Conservation (phyloP, 30 jellyfish, hydroid and myxozoan genomes). For the Aurelia sp. region DNA sequence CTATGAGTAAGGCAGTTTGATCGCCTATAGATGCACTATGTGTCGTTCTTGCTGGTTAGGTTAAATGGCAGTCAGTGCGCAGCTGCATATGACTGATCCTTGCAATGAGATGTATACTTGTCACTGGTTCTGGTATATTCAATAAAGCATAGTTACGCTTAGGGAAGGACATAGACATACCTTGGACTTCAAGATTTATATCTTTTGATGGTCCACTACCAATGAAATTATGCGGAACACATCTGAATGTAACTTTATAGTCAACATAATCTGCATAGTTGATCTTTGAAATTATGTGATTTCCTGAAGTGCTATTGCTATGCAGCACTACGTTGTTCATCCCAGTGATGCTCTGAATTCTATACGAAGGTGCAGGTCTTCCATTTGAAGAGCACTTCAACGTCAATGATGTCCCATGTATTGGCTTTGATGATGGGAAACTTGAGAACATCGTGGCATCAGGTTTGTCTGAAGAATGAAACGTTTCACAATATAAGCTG, state of each 20-base stretch:
- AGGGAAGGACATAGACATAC: not conserved
- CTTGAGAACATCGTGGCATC: conserved; percentile 6
- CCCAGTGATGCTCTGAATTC: not conserved
- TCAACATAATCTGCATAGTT: not conserved
- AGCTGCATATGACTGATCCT: too few relatives aligned
- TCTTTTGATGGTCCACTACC: conserved; percentile 11
- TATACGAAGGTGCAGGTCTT: not conserved
- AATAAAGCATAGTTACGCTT: too few relatives aligned
- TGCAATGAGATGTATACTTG: too few relatives aligned
- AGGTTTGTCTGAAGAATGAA: conserved; percentile 27
- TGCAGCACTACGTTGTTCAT: not conserved
- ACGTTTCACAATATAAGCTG: too few relatives aligned
- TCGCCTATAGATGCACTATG: too few relatives aligned
- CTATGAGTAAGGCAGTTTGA: too few relatives aligned
- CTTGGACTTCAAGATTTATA: conserved; percentile 10
- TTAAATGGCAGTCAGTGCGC: too few relatives aligned
- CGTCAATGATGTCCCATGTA: conserved; percentile 40
- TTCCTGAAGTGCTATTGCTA: conserved; percentile 22
- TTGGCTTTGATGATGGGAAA: conserved; percentile 9
- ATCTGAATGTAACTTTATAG: conserved; percentile 9
- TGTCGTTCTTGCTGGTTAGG: too few relatives aligned
- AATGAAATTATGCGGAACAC: conserved; percentile 18
- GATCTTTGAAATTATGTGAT: not conserved
- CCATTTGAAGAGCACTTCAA: not conserved
- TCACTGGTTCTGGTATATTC: too few relatives aligned